Percentiles rank a stretch among this genome's conserved stretches.
These are phyloP conservation scores for Origma solitaria DNA, from an alignment of 2,113 vertebrate species.

Conservation along the genomic window DNA sequence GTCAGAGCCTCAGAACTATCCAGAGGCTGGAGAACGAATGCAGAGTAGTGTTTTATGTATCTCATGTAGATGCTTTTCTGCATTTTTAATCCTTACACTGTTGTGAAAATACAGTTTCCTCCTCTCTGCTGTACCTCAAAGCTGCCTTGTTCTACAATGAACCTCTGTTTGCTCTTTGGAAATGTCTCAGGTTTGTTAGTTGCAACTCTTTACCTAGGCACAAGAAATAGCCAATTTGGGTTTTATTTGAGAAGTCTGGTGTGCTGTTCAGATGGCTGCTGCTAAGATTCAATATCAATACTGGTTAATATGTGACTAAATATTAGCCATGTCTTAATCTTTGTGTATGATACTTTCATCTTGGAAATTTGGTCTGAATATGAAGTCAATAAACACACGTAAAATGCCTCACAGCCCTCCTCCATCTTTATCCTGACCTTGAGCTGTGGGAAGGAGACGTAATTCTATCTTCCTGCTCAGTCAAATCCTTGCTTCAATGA, in stretches of 20 bases:
- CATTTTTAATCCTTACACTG: background rate
- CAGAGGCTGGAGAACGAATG: background rate
- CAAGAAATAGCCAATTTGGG: background rate
- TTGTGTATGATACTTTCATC: background rate
- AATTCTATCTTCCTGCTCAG: constrained; percentile 49
- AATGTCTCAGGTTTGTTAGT: background rate
- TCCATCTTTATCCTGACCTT: constrained; percentile 51
- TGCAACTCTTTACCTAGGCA: background rate
- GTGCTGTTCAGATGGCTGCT: background rate
- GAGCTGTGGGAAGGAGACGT: constrained; percentile 46
- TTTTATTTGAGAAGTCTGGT: background rate
- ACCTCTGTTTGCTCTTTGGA: background rate
- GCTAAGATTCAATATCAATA: background rate
- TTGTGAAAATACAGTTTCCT: background rate
- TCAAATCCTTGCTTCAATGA: constrained; percentile 63
- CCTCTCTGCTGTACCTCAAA: background rate
- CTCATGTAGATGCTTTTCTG: background rate
- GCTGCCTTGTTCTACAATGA: background rate
- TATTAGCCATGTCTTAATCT: background rate
- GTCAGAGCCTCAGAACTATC: background rate
- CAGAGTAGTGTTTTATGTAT: background rate
- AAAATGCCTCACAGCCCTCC: background rate
- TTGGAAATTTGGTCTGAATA: background rate
- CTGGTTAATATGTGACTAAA: background rate
- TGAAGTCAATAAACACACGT: background rate